These are phyloP conservation scores for Acrocera orbiculus DNA, from an alignment of 2,888 invertebrate species.

Conservation along the genomic window DNA sequence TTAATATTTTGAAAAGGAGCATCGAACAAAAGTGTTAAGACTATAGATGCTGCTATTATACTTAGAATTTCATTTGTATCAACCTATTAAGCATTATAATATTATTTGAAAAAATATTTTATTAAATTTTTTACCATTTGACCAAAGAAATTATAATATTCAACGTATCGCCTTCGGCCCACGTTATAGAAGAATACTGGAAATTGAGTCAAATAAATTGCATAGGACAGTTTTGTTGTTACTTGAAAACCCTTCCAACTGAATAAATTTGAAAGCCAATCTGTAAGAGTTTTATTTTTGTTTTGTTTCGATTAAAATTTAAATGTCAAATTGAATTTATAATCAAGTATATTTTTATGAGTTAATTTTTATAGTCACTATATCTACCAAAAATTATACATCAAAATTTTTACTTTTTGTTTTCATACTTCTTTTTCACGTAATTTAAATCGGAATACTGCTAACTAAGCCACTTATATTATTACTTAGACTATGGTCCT, in stretches of 20 bases:
- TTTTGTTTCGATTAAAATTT: too few species aligned
- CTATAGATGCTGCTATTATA: slow-evolving; percentile 36
- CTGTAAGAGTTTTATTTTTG: slow-evolving; percentile 34
- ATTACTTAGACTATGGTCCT: too few species aligned
- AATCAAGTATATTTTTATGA: too few species aligned
- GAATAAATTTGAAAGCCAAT: slow-evolving; percentile 35
- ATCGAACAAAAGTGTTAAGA: slow-evolving; percentile 45
- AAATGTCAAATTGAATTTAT: too few species aligned
- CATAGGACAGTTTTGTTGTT: slow-evolving; percentile 50
- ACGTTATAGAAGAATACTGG: slow-evolving; percentile 54
- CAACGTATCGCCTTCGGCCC: slow-evolving; percentile 39
- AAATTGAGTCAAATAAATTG: slow-evolving; percentile 51
- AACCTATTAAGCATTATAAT: slow-evolving; percentile 28
- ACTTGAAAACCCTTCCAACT: slow-evolving; percentile 44
- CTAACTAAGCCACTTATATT: too few species aligned
- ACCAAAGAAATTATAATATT: slow-evolving; percentile 39
- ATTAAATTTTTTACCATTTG: slow-evolving; percentile 33
- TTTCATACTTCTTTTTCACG: too few species aligned
- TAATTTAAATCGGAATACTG: too few species aligned
- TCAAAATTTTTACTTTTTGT: too few species aligned
- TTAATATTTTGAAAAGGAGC: slow-evolving; percentile 52
- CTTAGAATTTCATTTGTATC: slow-evolving; percentile 40
- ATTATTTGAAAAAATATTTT: not conserved
- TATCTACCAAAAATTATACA: too few species aligned
- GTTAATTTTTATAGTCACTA: too few species aligned